Base-by-base conservation (phyloP, 1,140 invertebrate species). In the Megathymus violae region DNA sequence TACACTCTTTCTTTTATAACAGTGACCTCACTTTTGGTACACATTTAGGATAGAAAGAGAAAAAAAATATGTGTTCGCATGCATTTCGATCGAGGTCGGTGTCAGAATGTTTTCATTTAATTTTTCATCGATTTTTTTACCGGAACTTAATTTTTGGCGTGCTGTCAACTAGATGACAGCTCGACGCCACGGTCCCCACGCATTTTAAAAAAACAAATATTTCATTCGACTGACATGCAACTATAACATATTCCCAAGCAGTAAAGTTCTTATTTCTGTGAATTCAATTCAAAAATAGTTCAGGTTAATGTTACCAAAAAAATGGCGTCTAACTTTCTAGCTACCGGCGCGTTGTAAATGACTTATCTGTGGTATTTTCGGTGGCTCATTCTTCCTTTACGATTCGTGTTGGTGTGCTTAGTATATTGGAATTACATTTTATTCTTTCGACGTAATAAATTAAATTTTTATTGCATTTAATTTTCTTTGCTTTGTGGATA, bases 101-200 rank as follows among this genome's bases (percentile, higher is more conserved):
- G 10, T 14, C 13, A 13, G 40, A 22, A 43, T 40, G 19, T 25
- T 17, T 15, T 31, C 22, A 27, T 46, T 50, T 47, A 41, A 50
- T 61, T 62, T 67, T 51, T 17, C 41, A 25, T 44, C 13, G 13
- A 34, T n/a, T 43, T 58, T 62, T 14, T 36, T 36, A 11, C 44
- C 58, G 59, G 64, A 67, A 67, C 38, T 34, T 11, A 14, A 51
- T 58, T 56, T 61, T 67, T 66, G 64, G 64, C 64, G 34, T 27
- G 22, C 10, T 36, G 14, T 56, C 64, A 62, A 48, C 13, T 10
- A n/a, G 44, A 46, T 62, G 64, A 67, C 64, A 62, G 58, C 31
- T 52, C n/a, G 16, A 50, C 31, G 61, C 51, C 43, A 14, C 41
- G 58, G 22, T 25, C 31, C n/a, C 38, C 43, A 52, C 43, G 27